Percentiles rank a stretch among this genome's conserved stretches.
Conservation (phyloP, 2,797 vertebrate species). For the Periparus ater region DNA sequence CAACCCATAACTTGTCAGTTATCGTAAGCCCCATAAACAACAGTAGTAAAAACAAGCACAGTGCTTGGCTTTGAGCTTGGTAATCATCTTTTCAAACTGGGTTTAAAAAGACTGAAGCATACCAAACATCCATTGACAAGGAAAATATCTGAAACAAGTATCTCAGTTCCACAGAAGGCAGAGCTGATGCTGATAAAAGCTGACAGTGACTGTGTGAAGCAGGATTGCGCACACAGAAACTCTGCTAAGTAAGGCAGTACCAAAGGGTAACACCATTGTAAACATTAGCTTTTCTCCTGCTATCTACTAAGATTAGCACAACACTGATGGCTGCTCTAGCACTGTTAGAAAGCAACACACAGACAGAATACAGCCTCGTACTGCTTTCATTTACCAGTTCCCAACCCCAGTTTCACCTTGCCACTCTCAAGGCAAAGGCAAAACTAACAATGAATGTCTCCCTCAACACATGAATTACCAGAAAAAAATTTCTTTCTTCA, state of each 20-base stretch:
- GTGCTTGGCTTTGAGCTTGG: not conserved
- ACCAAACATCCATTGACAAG: not conserved
- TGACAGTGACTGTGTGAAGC: not conserved
- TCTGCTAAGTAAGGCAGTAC: not conserved
- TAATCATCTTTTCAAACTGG: not conserved
- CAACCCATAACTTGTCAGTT: not conserved
- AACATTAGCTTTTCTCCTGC: not conserved
- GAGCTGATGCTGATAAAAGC: not conserved
- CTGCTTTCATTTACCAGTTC: not conserved
- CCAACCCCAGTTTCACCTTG: not conserved
- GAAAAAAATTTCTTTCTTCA: not conserved
- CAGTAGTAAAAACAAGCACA: not conserved
- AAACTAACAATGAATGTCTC: not conserved
- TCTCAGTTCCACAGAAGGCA: not conserved
- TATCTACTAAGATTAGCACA: not conserved
- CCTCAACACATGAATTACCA: not conserved
- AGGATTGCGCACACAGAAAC: not conserved
- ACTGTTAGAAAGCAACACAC: not conserved
- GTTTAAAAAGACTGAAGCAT: not conserved
- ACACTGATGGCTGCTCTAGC: not conserved
- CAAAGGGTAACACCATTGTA: not conserved
- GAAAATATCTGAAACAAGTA: not conserved
- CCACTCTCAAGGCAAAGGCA: not conserved
- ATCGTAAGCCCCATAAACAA: not conserved
- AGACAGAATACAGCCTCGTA: not conserved